A percentile compares a stretch with the other conserved stretches of the same genome.
phyloP scores from a whole-genome alignment of 2,888 invertebrate genomes.

The Leucophora obtusa region DNA sequence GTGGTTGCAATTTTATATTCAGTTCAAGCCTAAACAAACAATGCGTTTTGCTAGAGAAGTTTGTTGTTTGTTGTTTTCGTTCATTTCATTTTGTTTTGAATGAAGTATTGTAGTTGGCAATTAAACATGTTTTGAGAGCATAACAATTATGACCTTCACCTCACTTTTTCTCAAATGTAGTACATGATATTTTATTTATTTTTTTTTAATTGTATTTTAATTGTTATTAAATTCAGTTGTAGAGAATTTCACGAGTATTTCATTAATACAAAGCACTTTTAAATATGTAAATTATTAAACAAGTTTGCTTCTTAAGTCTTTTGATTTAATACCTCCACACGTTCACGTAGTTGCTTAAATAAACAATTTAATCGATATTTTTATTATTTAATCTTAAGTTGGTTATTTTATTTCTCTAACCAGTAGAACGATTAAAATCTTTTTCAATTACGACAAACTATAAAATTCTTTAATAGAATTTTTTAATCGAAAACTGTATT shows the following conservation, averaged over 20 bases:
- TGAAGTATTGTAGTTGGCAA: constrained; percentile 14
- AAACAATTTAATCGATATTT: neutral
- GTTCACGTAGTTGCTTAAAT: neutral
- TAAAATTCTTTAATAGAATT: too few relatives aligned
- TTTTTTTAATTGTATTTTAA: constrained; percentile 47
- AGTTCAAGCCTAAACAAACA: neutral
- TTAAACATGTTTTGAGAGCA: constrained; percentile 65
- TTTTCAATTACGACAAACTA: too few relatives aligned
- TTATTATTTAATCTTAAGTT: neutral
- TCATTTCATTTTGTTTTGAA: constrained; percentile 9
- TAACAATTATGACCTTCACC: constrained; percentile 65
- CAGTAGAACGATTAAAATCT: too few relatives aligned
- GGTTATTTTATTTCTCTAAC: too few relatives aligned
- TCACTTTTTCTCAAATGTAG: constrained; percentile 49
- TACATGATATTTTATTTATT: constrained; percentile 21
- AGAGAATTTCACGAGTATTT: neutral
- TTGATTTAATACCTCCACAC: constrained; percentile 33
- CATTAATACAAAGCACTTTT: neutral
- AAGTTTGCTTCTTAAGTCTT: constrained; percentile 55
- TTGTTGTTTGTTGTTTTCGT: constrained; percentile 2
- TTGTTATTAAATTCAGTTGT: constrained; percentile 34
- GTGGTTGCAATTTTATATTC: neutral
- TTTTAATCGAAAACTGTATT: too few relatives aligned
- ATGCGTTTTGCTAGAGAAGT: neutral
- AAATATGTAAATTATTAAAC: constrained; percentile 21